Conservation (phyloP, 1,140 invertebrate species). For the Camponotus floridanus region DNA sequence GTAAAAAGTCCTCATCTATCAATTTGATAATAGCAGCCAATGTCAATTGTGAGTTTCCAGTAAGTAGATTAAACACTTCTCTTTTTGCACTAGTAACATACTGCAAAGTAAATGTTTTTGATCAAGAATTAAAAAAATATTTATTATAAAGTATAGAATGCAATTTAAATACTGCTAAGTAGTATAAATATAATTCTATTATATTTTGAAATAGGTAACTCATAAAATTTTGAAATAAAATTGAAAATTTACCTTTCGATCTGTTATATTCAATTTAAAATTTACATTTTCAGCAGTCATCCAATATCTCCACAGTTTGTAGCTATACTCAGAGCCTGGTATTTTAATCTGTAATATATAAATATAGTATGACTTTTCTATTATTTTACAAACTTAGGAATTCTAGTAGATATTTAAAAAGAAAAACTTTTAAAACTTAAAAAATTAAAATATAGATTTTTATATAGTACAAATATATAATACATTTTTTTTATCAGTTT, state of each 20-base stretch:
- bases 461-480: neutral
- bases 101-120: slow-evolving; percentile 69
- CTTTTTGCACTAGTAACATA: slow-evolving; percentile 78
- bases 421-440: slow-evolving; percentile 16
- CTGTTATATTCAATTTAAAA: slow-evolving; percentile 89
- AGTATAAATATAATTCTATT: slow-evolving; percentile 3
- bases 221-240: neutral
- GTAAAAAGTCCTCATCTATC: slow-evolving; percentile 88
- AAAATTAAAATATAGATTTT: neutral
- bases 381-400: neutral
- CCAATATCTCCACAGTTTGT: slow-evolving; percentile 91
- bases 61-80: slow-evolving; percentile 81
- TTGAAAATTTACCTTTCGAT: slow-evolving; percentile 87
- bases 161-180: neutral
- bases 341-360: slow-evolving; percentile 84
- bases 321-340: slow-evolving; percentile 88
- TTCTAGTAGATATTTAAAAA: neutral
- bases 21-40: slow-evolving; percentile 90
- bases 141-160: neutral
- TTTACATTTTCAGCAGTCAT: slow-evolving; percentile 90
- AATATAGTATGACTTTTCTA: slow-evolving; percentile 8
- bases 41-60: slow-evolving; percentile 87
- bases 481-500: slow-evolving; percentile 31
- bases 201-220: neutral
- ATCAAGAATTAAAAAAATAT: neutral